Evolutionary conservation across 1,140 invertebrate species (phyloP), one percentile per base, ranked within the genome.

Genomic region (Radopholus similis): DNA sequence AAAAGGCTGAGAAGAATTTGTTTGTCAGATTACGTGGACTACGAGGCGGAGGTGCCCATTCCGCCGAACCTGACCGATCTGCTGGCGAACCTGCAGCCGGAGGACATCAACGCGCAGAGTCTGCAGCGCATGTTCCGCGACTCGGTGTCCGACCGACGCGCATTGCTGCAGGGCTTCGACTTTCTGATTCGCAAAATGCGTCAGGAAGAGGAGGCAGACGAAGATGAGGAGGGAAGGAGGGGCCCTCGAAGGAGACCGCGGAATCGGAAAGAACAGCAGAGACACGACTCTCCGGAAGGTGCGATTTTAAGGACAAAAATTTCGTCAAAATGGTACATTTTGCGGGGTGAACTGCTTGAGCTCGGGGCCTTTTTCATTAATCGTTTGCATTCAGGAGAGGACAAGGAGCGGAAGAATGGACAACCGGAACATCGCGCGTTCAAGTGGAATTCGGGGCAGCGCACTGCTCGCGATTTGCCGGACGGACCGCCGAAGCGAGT

Each of bases 11-110:
- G 26, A n/a, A 23, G 18, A 8, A 11, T 30, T 23, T 26, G 13
- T 49, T 30, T 34, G 38, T 32, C 18, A 76, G 75, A 78, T 59
- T 73, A 78, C 21, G 66, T 70, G 32, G 78, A 80, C 58, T 77
- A 80, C 38, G 80, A 80, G 38, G 66, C 72, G 32, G 78, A 81
- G 54, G 58, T 82, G 23, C 81, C 76, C 4, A 76, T 80, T 53
- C 78, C 78, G 13, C 77, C 78, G 13, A 75, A 74, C 58, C 56
- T 80, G 9, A 77, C 79, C 1, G 79, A 80, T 65, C 56, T 80
- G 30, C 66, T 80, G 30, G 79, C 78, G 26, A 76, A 82, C 58
- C 66, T 80, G 5, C 66, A 64, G 44, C 79, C 78, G 6, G 72
- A 80, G 51, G 77, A 80, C 32, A 69, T 80, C 23, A 74, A 68